Percentiles rank a stretch among this genome's conserved stretches.
Evolutionary conservation across 2,888 invertebrate genomes (phyloP).

Genomic region (Xylocampa areola): DNA sequence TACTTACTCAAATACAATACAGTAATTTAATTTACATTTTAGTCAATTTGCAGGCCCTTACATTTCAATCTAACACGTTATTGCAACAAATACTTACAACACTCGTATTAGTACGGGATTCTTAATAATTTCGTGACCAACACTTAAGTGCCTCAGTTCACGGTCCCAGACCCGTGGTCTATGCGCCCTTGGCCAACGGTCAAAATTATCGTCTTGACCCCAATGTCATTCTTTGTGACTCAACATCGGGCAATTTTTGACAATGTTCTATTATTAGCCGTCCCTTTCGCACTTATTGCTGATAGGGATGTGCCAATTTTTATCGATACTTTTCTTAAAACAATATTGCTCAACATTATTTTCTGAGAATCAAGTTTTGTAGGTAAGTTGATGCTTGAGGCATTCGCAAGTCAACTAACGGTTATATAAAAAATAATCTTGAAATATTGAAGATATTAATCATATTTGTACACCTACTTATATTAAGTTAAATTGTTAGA

Average conservation of each 20-base stretch:
- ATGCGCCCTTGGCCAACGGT: conserved; percentile 41
- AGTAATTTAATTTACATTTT: not conserved
- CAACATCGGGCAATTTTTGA: conserved; percentile 43
- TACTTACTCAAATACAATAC: not conserved
- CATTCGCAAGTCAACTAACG: not conserved
- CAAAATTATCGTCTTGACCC: conserved; percentile 51
- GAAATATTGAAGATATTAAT: conserved; percentile 22
- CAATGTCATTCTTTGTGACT: conserved; percentile 43
- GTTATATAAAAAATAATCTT: conserved; percentile 15
- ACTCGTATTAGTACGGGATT: conserved; percentile 10
- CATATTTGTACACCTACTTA: conserved; percentile 9
- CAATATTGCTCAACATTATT: not conserved
- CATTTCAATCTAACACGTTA: not conserved
- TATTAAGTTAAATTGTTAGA: too few relatives aligned
- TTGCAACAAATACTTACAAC: conserved; percentile 4
- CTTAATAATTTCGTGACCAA: conserved; percentile 28
- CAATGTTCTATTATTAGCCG: conserved; percentile 27
- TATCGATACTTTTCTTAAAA: conserved; percentile 14
- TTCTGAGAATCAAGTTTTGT: conserved; percentile 9
- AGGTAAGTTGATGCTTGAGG: not conserved
- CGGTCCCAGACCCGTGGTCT: conserved; percentile 11
- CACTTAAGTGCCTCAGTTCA: conserved; percentile 29
- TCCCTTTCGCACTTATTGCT: conserved; percentile 16
- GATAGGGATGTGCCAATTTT: conserved; percentile 24
- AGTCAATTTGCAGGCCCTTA: not conserved